These are phyloP conservation scores for Platanista minor DNA, from an alignment of 2,113 vertebrate species.

Conservation along the genomic window DNA sequence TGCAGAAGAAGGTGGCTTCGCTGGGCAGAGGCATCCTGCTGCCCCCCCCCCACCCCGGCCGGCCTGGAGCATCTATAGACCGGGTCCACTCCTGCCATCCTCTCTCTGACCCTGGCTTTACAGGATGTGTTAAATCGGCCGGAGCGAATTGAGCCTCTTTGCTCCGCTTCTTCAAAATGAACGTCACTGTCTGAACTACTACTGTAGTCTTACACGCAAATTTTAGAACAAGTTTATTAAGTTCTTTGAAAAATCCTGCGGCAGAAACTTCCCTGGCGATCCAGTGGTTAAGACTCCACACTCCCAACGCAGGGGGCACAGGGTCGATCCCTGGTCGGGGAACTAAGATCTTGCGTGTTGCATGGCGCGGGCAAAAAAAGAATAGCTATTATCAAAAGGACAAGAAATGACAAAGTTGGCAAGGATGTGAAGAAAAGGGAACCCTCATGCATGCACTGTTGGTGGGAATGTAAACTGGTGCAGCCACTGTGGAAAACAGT, in stretches of 20 bases:
- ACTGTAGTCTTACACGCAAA: background rate
- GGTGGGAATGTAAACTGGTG: too few species aligned
- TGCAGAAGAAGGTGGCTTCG: fast-evolving
- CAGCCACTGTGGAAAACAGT: too few species aligned
- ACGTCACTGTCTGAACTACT: background rate
- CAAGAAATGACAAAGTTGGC: too few species aligned
- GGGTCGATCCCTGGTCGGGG: too few species aligned
- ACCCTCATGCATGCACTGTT: too few species aligned
- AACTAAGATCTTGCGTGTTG: too few species aligned
- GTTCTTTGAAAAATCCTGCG: background rate
- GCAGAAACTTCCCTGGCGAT: background rate
- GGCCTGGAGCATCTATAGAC: background rate
- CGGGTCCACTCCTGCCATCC: background rate
- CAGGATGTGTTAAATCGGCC: background rate
- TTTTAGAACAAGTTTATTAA: background rate
- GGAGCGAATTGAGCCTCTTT: background rate
- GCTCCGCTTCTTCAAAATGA: background rate
- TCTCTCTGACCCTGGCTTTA: background rate
- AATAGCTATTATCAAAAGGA: too few species aligned
- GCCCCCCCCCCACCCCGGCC: too few species aligned
- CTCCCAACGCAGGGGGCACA: too few species aligned
- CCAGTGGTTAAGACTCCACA: too few species aligned
- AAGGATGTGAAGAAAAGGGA: too few species aligned
- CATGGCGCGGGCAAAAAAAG: too few species aligned
- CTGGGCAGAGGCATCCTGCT: background rate